Percentiles rank a stretch among this genome's conserved stretches.
These are phyloP conservation scores for Chymomyza procnemis DNA, from an alignment of 2,888 invertebrate species.

Conservation along the genomic window DNA sequence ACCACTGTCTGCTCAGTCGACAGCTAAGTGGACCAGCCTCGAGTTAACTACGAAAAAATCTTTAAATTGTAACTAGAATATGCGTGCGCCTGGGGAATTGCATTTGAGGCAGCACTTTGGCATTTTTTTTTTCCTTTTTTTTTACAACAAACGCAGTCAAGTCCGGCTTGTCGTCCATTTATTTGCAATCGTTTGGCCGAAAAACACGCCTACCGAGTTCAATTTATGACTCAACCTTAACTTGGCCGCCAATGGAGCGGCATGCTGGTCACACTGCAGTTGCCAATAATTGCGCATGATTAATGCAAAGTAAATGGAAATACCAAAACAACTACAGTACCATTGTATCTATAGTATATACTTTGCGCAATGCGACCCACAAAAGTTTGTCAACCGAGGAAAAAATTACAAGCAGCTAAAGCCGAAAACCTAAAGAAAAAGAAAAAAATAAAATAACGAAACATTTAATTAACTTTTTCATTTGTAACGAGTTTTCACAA, in stretches of 20 bases:
- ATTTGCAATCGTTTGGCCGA: neutral
- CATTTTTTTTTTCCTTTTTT: too few species aligned
- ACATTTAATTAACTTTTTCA: slow-evolving; percentile 34
- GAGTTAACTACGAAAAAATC: neutral
- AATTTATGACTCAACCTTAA: slow-evolving; percentile 42
- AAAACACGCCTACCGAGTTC: slow-evolving; percentile 10
- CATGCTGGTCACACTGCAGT: neutral
- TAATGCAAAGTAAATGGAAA: slow-evolving; percentile 24
- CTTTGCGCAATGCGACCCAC: slow-evolving; percentile 22
- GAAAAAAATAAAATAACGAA: neutral
- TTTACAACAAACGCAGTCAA: neutral
- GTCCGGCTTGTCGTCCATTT: neutral
- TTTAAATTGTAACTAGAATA: slow-evolving; percentile 23
- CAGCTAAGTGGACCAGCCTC: neutral
- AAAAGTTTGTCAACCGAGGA: slow-evolving; percentile 16
- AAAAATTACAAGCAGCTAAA: slow-evolving; percentile 3
- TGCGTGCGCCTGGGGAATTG: slow-evolving; percentile 17
- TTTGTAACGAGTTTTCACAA: slow-evolving; percentile 41
- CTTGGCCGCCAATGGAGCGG: slow-evolving; percentile 18
- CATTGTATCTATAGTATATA: neutral
- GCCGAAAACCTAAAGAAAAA: neutral
- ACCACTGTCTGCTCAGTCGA: neutral
- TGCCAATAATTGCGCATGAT: slow-evolving; percentile 31
- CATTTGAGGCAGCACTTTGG: neutral
- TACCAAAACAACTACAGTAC: neutral